These are phyloP conservation scores for Eupithecia abbreviata DNA, from an alignment of 2,888 invertebrate genomes.

Conservation along the genomic window DNA sequence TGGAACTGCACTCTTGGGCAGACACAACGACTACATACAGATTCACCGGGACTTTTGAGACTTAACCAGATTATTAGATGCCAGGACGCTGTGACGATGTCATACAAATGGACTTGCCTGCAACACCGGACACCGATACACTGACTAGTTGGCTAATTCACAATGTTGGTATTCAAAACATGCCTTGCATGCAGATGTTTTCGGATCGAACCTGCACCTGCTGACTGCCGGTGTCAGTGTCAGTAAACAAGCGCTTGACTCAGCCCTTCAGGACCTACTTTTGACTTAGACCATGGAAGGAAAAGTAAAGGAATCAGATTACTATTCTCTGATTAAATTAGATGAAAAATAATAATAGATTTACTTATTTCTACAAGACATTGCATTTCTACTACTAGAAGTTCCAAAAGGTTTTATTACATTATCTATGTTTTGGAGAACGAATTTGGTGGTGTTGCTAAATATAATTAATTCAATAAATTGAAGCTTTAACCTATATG, in stretches of 20 bases:
- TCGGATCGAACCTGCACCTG: background rate
- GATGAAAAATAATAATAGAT: background rate
- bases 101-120: background rate
- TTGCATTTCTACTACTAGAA: too few species aligned
- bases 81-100: too few species aligned
- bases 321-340: background rate
- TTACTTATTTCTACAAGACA: too few species aligned
- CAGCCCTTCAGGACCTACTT: background rate
- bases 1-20: background rate
- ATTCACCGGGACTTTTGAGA: background rate
- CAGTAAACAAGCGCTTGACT: background rate
- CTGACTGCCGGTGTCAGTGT: background rate
- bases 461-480: too few species aligned
- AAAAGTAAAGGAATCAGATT: background rate
- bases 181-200: background rate
- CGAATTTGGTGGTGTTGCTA: too few species aligned
- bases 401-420: too few species aligned
- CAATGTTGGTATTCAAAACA: background rate
- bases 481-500: background rate
- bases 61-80: background rate
- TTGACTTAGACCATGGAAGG: background rate
- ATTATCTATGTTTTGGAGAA: too few species aligned
- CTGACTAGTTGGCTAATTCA: background rate
- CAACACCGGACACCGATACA: background rate
- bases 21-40: background rate